These are phyloP conservation scores for Perca fluviatilis DNA, from an alignment of 2,113 vertebrate genomes.

Conservation along the genomic window DNA sequence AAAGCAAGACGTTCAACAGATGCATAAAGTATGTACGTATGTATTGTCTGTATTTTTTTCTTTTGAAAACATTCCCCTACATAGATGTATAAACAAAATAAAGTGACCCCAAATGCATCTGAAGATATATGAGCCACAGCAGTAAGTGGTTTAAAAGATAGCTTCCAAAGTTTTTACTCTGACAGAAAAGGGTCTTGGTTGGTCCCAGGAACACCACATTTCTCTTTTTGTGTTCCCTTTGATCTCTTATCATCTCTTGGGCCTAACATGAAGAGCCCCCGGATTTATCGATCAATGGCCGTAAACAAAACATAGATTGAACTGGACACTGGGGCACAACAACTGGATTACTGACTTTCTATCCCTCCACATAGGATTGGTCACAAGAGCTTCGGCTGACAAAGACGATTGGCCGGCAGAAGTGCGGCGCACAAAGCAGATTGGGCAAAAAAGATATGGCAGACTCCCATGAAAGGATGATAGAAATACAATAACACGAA, in stretches of 20 bases:
- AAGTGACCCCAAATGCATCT: background rate
- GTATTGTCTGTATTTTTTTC: background rate
- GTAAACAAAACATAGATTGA: constrained; percentile 80
- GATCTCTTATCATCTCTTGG: constrained; percentile 73
- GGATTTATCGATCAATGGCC: constrained; percentile 76
- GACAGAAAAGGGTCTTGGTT: constrained; percentile 11
- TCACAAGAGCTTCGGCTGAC: constrained; percentile 2
- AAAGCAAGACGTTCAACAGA: constrained; percentile 11
- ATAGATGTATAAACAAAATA: background rate
- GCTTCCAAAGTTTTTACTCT: constrained; percentile 48
- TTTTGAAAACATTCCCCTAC: background rate
- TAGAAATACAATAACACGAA: constrained; percentile 30
- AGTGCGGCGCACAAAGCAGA: constrained; percentile 1
- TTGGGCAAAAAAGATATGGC: constrained; percentile 22
- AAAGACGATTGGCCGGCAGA: constrained; percentile 16
- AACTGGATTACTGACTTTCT: constrained; percentile 63
- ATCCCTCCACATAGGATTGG: constrained; percentile 18
- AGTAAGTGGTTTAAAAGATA: constrained; percentile 23
- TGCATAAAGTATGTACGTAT: background rate
- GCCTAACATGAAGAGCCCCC: constrained; percentile 64
- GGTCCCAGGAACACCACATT: constrained; percentile 51
- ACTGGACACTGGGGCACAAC: constrained; percentile 60
- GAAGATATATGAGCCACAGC: background rate
- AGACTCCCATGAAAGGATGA: constrained; percentile 21
- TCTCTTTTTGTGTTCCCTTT: constrained; percentile 63